phyloP scores from a whole-genome alignment of 2,113 vertebrate species.

The Grallaria varia region DNA sequence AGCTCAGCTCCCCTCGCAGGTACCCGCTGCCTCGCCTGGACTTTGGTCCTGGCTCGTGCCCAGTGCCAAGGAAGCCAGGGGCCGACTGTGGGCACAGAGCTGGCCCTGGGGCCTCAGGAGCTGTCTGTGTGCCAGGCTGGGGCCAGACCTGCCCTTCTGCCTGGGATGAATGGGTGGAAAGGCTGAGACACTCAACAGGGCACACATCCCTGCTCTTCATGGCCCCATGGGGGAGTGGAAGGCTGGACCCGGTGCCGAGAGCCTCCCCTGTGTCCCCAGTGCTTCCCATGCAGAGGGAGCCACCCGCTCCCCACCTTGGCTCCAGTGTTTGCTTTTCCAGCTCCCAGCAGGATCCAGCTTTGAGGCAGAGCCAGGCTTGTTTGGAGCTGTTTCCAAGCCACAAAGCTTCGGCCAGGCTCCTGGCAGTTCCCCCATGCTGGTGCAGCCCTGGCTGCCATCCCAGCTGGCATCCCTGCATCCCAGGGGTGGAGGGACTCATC shows the following conservation, averaged over 20 bases:
- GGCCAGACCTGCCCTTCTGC: neutral
- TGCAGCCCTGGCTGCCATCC: neutral
- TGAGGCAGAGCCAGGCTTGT: neutral
- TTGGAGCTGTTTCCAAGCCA: neutral
- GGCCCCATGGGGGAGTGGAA: accelerated
- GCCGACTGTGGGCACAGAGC: neutral
- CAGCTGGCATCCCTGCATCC: neutral
- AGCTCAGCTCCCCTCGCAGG: neutral
- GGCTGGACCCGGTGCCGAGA: neutral
- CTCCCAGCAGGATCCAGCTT: neutral
- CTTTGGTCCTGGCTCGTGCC: conserved; percentile 32
- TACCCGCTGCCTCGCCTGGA: neutral
- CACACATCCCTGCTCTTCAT: neutral
- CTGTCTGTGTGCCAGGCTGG: accelerated
- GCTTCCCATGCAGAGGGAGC: neutral
- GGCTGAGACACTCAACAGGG: accelerated
- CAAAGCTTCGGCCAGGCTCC: neutral
- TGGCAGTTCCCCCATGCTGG: neutral
- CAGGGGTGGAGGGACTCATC: neutral
- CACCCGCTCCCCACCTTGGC: neutral
- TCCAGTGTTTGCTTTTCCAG: neutral
- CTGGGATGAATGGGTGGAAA: accelerated
- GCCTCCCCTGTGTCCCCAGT: neutral
- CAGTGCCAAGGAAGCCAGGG: neutral
- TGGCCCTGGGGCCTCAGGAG: neutral